phyloP scores from a whole-genome alignment of 2,113 vertebrate genomes.

The Amphilophus citrinellus region DNA sequence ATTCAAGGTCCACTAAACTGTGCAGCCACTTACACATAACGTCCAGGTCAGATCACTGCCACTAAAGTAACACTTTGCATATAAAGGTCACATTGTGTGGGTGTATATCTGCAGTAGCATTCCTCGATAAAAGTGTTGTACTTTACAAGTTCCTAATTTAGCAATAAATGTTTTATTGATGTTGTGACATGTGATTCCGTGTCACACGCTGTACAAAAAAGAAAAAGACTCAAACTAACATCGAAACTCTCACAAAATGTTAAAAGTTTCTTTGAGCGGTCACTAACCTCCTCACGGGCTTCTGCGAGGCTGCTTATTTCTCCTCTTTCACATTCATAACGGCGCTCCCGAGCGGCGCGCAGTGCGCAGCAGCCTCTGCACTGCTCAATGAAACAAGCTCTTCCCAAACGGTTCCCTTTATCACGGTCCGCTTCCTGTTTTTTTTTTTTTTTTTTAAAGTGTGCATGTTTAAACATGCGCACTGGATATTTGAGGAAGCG shows the following conservation, averaged over 20 bases:
- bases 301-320: neutral
- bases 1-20: neutral
- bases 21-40: neutral
- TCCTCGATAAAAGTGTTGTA: neutral
- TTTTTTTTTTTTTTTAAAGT: neutral
- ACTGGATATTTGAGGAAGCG: neutral
- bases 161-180: neutral
- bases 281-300: conserved; percentile 40
- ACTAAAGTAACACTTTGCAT: neutral
- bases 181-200: conserved; percentile 1
- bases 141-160: neutral
- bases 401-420: neutral
- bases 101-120: neutral
- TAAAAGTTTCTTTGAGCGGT: neutral
- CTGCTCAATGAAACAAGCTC: neutral
- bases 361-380: neutral
- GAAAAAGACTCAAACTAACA: neutral
- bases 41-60: neutral
- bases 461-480: conserved; percentile 30
- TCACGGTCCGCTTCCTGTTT: conserved; percentile 38
- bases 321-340: neutral
- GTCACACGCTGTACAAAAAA: conserved; percentile 30
- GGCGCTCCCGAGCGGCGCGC: too few species aligned
- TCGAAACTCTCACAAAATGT: neutral
- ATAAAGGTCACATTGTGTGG: neutral